Evolutionary conservation across 1,140 invertebrate genomes (phyloP).

Genomic region (Ceratosolen solmsi): DNA sequence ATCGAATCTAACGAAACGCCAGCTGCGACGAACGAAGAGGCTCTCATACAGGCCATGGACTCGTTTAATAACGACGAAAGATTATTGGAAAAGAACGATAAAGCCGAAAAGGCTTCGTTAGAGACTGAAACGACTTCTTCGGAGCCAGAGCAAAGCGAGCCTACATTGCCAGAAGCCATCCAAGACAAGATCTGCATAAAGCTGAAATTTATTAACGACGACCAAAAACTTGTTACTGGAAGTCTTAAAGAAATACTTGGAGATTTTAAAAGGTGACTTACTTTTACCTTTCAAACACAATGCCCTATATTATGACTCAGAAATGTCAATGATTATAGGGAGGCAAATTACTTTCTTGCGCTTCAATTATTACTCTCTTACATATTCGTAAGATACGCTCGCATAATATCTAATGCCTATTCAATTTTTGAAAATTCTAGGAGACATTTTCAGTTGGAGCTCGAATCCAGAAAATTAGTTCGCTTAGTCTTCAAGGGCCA

Average conservation of each 20-base stretch:
- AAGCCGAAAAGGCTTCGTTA: slow-evolving; percentile 25
- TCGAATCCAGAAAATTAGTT: slow-evolving; percentile 84
- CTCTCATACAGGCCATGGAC: slow-evolving; percentile 70
- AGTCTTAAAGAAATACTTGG: slow-evolving; percentile 83
- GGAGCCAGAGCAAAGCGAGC: slow-evolving; percentile 49
- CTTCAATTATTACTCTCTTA: too few relatives aligned
- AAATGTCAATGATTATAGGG: too few relatives aligned
- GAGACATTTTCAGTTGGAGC: slow-evolving; percentile 85
- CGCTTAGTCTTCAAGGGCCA: slow-evolving; percentile 92
- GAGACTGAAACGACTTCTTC: slow-evolving; percentile 42
- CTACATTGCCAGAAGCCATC: slow-evolving; percentile 53
- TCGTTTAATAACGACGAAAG: slow-evolving; percentile 62
- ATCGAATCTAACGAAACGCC: slow-evolving; percentile 57
- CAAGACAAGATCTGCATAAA: slow-evolving; percentile 81
- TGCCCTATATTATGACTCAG: too few relatives aligned
- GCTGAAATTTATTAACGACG: slow-evolving; percentile 91
- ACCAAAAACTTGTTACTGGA: slow-evolving; percentile 85
- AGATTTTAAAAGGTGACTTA: slow-evolving; percentile 87
- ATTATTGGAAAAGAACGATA: slow-evolving; percentile 50
- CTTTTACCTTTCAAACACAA: too few relatives aligned
- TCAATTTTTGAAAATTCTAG: slow-evolving; percentile 78
- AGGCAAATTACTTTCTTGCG: too few relatives aligned
- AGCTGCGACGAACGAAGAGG: slow-evolving; percentile 62
- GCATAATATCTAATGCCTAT: slow-evolving; percentile 1
- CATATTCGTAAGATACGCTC: too few relatives aligned